Conservation (phyloP, 2,797 vertebrate species). For the Coregonus ussuriensis region DNA sequence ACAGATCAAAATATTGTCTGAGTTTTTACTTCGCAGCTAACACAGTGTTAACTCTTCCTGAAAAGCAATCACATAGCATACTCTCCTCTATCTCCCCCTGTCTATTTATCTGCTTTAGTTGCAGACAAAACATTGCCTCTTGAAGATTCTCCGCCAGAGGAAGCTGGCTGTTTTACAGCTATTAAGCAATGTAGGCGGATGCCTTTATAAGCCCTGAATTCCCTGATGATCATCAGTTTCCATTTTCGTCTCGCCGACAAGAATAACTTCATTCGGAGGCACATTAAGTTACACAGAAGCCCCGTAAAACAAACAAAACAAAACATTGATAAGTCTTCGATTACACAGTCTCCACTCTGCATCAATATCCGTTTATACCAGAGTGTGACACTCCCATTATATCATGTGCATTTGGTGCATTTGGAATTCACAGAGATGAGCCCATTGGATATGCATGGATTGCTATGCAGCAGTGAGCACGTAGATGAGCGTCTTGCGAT, state of each 20-base stretch:
- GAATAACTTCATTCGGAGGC: constrained; percentile 52
- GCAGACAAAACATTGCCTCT: constrained; percentile 32
- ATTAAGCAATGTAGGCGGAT: constrained; percentile 50
- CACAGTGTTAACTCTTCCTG: constrained; percentile 21
- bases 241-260: constrained; percentile 39
- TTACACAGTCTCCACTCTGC: constrained; percentile 22
- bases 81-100: constrained; percentile 30
- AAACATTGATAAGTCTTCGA: constrained; percentile 49
- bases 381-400: constrained; percentile 47
- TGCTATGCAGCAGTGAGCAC: neutral
- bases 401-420: constrained; percentile 33
- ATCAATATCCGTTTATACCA: constrained; percentile 38
- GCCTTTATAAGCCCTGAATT: constrained; percentile 47
- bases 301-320: constrained; percentile 38
- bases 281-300: constrained; percentile 49
- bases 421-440: constrained; percentile 28
- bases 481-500: constrained; percentile 14
- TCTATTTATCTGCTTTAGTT: constrained; percentile 44
- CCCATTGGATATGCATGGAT: constrained; percentile 15
- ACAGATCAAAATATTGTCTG: neutral
- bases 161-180: constrained; percentile 45
- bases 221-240: constrained; percentile 52
- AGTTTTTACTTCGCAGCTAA: constrained; percentile 11
- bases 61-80: constrained; percentile 4
- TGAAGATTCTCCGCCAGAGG: constrained; percentile 16